phyloP scores from a whole-genome alignment of 2,797 vertebrate genomes.

The Anguilla pacifica region DNA sequence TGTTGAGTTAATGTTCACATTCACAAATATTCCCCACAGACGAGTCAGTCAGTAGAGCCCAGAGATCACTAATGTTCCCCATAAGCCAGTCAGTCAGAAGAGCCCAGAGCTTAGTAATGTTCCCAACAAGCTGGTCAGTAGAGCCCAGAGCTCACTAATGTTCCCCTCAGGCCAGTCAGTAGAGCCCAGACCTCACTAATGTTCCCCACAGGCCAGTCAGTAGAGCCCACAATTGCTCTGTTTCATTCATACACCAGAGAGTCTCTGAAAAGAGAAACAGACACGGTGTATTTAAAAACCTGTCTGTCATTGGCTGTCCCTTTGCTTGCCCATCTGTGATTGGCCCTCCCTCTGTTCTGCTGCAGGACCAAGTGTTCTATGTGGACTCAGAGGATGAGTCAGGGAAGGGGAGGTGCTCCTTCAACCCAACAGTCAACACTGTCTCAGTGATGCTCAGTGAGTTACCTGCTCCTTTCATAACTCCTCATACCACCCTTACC shows the following conservation, averaged over 20 bases:
- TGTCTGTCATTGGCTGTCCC: background rate
- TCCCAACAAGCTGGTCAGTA: background rate
- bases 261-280: background rate
- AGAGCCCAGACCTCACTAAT: background rate
- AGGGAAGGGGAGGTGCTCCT: constrained; percentile 95
- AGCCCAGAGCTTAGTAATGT: background rate
- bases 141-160: background rate
- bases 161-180: background rate
- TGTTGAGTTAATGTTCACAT: no score
- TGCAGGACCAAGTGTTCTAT: constrained; percentile 89
- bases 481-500: background rate
- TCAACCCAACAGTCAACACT: constrained; percentile 93
- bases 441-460: constrained; percentile 98
- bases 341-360: constrained; percentile 42
- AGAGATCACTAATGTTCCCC: no score
- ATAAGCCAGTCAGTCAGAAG: no score
- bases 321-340: constrained; percentile 14
- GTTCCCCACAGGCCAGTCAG: background rate
- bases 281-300: background rate
- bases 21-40: no score
- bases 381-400: constrained; percentile 91
- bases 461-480: constrained; percentile 60
- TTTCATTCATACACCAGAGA: background rate
- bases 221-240: background rate
- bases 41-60: no score